phyloP scores from a whole-genome alignment of 2,888 invertebrate genomes.

The Ferrisia virgata region DNA sequence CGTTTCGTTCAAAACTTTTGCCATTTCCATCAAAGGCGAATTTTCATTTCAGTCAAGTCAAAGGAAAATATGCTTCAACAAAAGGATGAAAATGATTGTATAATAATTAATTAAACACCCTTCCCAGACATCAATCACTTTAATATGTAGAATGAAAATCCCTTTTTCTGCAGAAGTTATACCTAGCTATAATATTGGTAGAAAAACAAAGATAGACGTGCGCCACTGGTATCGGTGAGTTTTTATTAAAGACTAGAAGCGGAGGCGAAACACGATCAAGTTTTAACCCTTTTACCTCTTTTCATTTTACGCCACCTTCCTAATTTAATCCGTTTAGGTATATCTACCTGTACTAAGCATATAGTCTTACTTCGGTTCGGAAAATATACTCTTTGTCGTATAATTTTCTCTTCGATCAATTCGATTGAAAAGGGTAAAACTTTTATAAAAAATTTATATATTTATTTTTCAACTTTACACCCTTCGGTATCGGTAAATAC shows the following conservation, averaged over 20 bases:
- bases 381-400: background rate
- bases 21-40: constrained; percentile 29
- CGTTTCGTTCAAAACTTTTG: constrained; percentile 31
- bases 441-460: background rate
- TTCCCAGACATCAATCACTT: constrained; percentile 35
- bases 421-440: background rate
- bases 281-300: constrained; percentile 29
- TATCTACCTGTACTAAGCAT: too few species aligned
- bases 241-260: background rate
- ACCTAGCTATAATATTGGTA: background rate
- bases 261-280: constrained; percentile 1
- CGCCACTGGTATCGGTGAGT: background rate
- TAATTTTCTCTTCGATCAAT: background rate
- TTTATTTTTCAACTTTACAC: background rate
- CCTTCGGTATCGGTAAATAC: too few species aligned
- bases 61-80: constrained; percentile 8
- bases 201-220: background rate
- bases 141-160: constrained; percentile 37
- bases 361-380: background rate
- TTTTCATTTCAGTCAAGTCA: constrained; percentile 9
- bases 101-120: constrained; percentile 37
- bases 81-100: constrained; percentile 29
- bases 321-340: constrained; percentile 12
- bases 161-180: constrained; percentile 22
- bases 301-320: constrained; percentile 17